Percentiles rank a stretch among this genome's conserved stretches.
Conservation (phyloP, 2,797 vertebrate species). For the Poliocrania exsul region DNA sequence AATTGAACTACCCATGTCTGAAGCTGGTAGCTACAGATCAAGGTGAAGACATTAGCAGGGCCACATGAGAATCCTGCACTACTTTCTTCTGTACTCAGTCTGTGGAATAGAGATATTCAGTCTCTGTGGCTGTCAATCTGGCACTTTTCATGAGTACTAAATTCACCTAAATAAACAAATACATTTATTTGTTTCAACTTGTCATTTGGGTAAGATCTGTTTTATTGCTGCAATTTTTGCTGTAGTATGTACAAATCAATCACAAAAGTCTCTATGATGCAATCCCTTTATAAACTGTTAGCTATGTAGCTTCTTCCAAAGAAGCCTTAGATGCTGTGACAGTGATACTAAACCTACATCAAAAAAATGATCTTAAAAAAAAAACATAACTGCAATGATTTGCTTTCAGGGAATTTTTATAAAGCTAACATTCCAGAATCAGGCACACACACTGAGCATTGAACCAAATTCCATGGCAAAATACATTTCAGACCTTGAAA, state of each 20-base stretch:
- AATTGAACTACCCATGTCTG: background rate
- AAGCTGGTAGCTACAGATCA: background rate
- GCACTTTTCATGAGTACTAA: constrained; percentile 2
- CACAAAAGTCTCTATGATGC: constrained; percentile 27
- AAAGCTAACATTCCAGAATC: constrained; percentile 3
- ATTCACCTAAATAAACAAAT: constrained; percentile 26
- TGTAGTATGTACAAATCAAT: constrained; percentile 44
- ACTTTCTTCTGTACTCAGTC: background rate
- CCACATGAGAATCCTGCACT: background rate
- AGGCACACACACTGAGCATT: background rate
- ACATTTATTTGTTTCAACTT: background rate
- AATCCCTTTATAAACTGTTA: constrained; percentile 5
- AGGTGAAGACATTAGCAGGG: background rate
- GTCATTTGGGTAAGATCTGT: constrained; percentile 32
- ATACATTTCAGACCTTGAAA: background rate
- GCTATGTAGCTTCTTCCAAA: background rate
- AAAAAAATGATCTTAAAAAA: constrained; percentile 35
- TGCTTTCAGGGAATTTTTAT: constrained; percentile 36
- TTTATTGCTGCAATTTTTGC: constrained; percentile 41
- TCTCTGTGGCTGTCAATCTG: background rate
- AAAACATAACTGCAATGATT: constrained; percentile 22
- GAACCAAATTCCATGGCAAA: background rate
- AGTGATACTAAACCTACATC: constrained; percentile 27
- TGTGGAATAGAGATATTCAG: background rate
- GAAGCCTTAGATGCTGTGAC: background rate